phyloP scores from a whole-genome alignment of 2,797 vertebrate species.

The Thamnophis elegans region DNA sequence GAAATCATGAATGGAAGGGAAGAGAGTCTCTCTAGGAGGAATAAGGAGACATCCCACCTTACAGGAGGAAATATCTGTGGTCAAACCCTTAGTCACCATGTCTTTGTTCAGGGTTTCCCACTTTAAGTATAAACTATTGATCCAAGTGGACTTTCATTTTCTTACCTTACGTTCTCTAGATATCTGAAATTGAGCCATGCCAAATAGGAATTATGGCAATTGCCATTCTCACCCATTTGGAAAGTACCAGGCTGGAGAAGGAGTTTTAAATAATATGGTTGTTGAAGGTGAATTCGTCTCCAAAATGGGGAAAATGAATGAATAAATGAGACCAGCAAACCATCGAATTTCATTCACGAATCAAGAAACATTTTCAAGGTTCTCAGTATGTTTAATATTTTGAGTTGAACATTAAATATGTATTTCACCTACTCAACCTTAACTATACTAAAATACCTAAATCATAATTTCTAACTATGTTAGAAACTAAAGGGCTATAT shows the following conservation, averaged over 20 bases:
- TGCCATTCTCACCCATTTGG: neutral
- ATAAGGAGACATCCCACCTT: neutral
- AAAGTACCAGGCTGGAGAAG: neutral
- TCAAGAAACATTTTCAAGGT: neutral
- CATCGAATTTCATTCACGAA: neutral
- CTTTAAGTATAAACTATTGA: neutral
- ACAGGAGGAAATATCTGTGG: neutral
- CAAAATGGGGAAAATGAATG: neutral
- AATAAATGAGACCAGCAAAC: neutral
- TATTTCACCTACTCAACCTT: neutral
- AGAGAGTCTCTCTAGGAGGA: neutral
- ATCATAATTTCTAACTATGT: neutral
- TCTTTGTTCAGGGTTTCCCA: neutral
- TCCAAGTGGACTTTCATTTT: neutral
- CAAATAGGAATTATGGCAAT: neutral
- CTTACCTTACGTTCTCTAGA: neutral
- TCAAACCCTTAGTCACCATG: neutral
- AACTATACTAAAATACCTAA: neutral
- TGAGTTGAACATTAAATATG: neutral
- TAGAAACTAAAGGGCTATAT: neutral
- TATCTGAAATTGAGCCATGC: neutral
- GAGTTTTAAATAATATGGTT: neutral
- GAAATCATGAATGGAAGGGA: neutral
- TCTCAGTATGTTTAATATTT: neutral
- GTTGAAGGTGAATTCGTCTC: neutral